These are phyloP conservation scores for Erythrolamprus reginae DNA, from an alignment of 2,113 vertebrate genomes.

Conservation along the genomic window DNA sequence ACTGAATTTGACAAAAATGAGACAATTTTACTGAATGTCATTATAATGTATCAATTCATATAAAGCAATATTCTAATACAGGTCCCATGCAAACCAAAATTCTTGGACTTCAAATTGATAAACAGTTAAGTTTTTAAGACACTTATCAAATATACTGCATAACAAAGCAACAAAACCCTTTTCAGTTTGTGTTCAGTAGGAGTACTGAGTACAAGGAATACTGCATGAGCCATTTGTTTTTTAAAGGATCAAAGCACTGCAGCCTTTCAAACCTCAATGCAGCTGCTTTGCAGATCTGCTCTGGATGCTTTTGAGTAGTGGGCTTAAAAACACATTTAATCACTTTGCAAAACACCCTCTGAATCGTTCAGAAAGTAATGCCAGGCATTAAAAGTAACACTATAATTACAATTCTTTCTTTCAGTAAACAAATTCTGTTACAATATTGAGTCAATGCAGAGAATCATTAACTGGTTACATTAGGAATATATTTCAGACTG, in stretches of 20 bases:
- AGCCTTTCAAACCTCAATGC: neutral
- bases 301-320: neutral
- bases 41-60: neutral
- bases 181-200: neutral
- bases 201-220: too few relatives aligned
- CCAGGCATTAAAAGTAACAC: neutral
- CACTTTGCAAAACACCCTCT: neutral
- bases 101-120: neutral
- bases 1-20: conserved; percentile 70
- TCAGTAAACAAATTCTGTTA: neutral
- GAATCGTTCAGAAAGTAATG: neutral
- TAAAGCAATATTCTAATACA: neutral
- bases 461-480: neutral
- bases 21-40: neutral
- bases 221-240: neutral
- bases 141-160: neutral
- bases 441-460: neutral
- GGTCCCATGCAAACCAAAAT: neutral
- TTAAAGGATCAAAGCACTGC: neutral
- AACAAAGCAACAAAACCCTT: neutral
- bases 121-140: neutral
- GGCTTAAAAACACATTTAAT: neutral
- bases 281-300: neutral
- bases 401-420: neutral
- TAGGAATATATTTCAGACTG: neutral